Evolutionary conservation across 2,888 invertebrate species (phyloP).

Genomic region (Coleophora flavipennella): DNA sequence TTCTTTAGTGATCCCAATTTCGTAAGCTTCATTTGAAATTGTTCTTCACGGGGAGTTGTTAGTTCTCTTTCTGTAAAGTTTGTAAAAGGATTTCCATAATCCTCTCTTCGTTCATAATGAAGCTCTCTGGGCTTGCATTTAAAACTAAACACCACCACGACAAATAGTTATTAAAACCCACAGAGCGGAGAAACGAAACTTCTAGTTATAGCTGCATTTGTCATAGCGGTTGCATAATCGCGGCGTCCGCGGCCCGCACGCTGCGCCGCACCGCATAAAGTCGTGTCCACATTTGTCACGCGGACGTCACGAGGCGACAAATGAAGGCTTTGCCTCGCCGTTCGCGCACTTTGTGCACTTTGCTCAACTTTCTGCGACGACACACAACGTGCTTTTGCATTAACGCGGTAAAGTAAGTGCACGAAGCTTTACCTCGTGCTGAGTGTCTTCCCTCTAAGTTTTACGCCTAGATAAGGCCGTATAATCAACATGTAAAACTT

Average conservation of each 20-base stretch:
- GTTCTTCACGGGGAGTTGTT: too few species aligned
- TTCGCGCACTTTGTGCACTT: slow-evolving; percentile 69
- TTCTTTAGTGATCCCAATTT: not conserved
- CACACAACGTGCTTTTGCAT: slow-evolving; percentile 65
- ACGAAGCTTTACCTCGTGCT: slow-evolving; percentile 48
- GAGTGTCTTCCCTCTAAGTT: slow-evolving; percentile 60
- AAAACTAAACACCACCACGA: slow-evolving; percentile 7
- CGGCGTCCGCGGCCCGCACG: slow-evolving; percentile 6
- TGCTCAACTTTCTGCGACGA: slow-evolving; percentile 65
- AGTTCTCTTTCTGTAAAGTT: too few species aligned
- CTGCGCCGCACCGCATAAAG: slow-evolving; percentile 36
- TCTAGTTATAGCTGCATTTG: slow-evolving; percentile 34
- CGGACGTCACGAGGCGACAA: slow-evolving; percentile 69
- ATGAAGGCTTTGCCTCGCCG: slow-evolving; percentile 69
- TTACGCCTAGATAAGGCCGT: slow-evolving; percentile 55
- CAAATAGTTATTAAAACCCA: slow-evolving; percentile 23
- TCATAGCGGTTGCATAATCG: slow-evolving; percentile 56
- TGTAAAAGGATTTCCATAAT: too few species aligned
- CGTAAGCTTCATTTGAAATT: too few species aligned
- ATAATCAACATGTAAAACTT: slow-evolving; percentile 57
- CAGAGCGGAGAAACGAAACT: slow-evolving; percentile 29
- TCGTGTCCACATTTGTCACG: slow-evolving; percentile 69
- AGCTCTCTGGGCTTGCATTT: too few species aligned
- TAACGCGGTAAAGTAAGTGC: slow-evolving; percentile 55
- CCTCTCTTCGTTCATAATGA: too few species aligned